These are phyloP conservation scores for Micrasema longulum DNA, from an alignment of 1,140 invertebrate genomes.

Conservation along the genomic window DNA sequence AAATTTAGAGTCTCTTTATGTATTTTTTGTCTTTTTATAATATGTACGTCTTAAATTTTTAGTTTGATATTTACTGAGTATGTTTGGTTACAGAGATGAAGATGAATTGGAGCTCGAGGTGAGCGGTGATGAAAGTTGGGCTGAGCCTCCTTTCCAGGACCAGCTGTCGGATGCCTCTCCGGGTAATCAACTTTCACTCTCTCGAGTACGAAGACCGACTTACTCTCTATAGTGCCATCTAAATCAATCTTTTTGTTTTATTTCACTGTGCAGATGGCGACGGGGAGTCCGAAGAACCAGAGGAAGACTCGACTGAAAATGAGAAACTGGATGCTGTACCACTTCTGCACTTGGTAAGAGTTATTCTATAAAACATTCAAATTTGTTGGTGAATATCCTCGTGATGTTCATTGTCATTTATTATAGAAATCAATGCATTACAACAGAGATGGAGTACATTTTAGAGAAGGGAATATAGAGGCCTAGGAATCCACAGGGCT, in stretches of 20 bases:
- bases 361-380: too few species aligned
- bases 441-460: too few species aligned
- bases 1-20: too few species aligned
- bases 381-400: background rate
- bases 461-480: too few species aligned
- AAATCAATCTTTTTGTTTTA: too few species aligned
- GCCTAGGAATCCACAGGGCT: too few species aligned
- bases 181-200: too few species aligned
- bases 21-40: too few species aligned
- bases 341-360: conserved; percentile 64
- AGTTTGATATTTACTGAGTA: background rate
- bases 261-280: conserved; percentile 43
- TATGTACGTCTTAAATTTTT: too few species aligned
- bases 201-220: too few species aligned
- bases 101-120: conserved; percentile 50
- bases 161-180: conserved; percentile 40
- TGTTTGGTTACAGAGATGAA: conserved; percentile 48
- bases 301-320: conserved; percentile 46
- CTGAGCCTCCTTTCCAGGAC: conserved; percentile 53
- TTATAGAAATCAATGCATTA: background rate
- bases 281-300: conserved; percentile 38
- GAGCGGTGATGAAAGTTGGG: conserved; percentile 56
- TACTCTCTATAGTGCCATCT: too few species aligned
- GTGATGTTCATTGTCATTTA: too few species aligned
- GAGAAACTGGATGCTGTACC: conserved; percentile 60